phyloP scores from a whole-genome alignment of 2,113 vertebrate genomes.

The Argyrosomus japonicus region DNA sequence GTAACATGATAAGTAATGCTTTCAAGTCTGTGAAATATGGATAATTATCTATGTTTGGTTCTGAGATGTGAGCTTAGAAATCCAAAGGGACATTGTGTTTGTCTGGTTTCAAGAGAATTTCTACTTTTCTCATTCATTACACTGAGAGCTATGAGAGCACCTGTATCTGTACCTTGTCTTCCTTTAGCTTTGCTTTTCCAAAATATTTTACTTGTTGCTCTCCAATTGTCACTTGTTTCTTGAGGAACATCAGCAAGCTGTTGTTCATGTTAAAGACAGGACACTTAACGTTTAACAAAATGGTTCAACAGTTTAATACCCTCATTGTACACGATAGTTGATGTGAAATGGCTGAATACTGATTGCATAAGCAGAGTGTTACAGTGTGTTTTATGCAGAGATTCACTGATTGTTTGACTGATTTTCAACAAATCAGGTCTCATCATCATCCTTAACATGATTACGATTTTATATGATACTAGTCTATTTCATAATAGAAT shows the following conservation, averaged over 20 bases:
- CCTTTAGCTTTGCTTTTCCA: too few relatives aligned
- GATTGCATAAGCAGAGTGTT: background rate
- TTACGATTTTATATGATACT: background rate
- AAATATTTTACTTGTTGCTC: background rate
- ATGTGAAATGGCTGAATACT: background rate
- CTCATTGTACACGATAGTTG: background rate
- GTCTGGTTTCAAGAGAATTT: background rate
- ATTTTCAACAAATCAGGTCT: background rate
- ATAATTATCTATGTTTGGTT: background rate
- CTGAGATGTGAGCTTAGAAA: background rate
- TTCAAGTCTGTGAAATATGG: background rate
- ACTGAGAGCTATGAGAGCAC: background rate
- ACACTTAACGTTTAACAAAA: background rate
- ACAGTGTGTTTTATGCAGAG: conserved; percentile 4
- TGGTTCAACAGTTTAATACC: background rate
- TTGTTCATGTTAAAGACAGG: background rate
- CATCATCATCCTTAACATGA: background rate
- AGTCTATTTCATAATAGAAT: background rate
- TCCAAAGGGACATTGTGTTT: background rate
- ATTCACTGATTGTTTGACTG: background rate
- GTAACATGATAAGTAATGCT: background rate
- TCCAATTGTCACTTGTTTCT: background rate
- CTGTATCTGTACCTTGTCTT: background rate
- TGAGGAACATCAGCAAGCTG: background rate
- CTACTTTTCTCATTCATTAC: background rate